Base-by-base conservation (phyloP, 2,113 vertebrate species). In the Mus pahari region DNA sequence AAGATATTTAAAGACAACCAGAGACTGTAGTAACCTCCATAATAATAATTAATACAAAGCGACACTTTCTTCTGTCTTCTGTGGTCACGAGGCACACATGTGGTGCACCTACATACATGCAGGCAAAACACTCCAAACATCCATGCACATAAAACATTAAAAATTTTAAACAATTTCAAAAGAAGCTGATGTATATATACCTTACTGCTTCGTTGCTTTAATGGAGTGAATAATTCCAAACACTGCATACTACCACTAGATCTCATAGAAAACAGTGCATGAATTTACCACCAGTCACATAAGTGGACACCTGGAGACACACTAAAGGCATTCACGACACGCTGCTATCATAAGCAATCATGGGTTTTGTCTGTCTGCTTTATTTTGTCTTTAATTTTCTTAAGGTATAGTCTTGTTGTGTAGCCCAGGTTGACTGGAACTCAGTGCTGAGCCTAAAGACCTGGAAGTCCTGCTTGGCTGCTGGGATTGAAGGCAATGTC, bases 271-370 rank as follows among this genome's bases (percentile, higher is more conserved):
- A 14, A 84, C 19, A 22, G 31, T 74, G 22, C 7, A 70, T 68
- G 33, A 68, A 70, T 31, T 86, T 89, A 55, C 58, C 48, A 73
- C 42, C 33, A 50, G 33, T 48, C 24, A 77, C 45, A 48, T 4
- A 77, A 50, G 74, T 73, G 71, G 36, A 39, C 71, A 74, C 71
- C 55, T 92, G 39, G 50, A 87, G 28, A 62, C 11, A 82, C 5
- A 48, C 73, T 95, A 94, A 83, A 50, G 5, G 89, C 22, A 74
- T 89, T 83, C 79, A 55, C 75, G 74, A 62, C 73, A 73, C 81
- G 73, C 89, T 90, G 26, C 53, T 90, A 79, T 83, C 93, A n/a
- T 50, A 81, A 95, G 19, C 68, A 79, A 42, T 45, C 24, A 2
- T 45, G 12, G 42, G 24, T 75, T 75, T 75, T 75, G 39, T 13